phyloP scores from a whole-genome alignment of 2,797 vertebrate genomes.

The Poecile montanus region DNA sequence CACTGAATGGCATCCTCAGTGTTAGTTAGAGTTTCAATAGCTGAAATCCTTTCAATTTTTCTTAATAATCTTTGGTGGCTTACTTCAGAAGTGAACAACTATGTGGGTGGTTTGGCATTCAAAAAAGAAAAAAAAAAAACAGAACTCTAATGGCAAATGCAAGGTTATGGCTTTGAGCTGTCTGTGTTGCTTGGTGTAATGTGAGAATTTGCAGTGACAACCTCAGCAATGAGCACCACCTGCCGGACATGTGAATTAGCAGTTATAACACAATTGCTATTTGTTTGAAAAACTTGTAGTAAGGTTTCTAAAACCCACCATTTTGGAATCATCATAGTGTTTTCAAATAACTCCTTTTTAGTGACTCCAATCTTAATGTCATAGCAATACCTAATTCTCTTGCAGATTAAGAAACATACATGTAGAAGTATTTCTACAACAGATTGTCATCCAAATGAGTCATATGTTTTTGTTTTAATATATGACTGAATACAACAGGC shows the following conservation, averaged over 20 bases:
- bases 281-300: not conserved
- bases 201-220: not conserved
- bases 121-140: not conserved
- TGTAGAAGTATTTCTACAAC: not conserved
- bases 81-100: not conserved
- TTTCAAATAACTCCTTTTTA: not conserved
- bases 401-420: not conserved
- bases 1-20: not conserved
- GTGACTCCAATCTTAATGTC: not conserved
- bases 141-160: not conserved
- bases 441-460: not conserved
- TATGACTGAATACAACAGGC: not conserved
- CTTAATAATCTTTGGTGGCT: not conserved
- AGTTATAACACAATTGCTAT: not conserved
- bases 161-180: not conserved
- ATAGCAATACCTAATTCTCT: not conserved
- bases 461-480: not conserved
- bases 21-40: not conserved
- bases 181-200: not conserved
- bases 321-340: not conserved
- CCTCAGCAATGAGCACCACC: not conserved
- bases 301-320: not conserved
- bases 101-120: not conserved
- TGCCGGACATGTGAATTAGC: not conserved
- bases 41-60: not conserved